Percentiles rank a stretch among this genome's conserved stretches.
Evolutionary conservation across 2,888 invertebrate genomes (phyloP).

Genomic region (Trisateles emortualis): DNA sequence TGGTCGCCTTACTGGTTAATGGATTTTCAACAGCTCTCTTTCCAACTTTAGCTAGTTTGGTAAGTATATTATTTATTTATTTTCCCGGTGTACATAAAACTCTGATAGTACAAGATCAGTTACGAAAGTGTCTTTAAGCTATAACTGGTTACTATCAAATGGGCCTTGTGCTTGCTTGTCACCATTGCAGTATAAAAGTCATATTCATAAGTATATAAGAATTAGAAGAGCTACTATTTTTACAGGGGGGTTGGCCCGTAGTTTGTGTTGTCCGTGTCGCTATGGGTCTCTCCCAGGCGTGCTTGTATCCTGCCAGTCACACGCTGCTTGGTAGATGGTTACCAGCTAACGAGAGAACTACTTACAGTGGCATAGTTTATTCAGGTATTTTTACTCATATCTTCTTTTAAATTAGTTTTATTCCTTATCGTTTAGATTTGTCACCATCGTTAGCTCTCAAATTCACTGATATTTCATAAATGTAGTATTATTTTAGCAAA

Average conservation of each 20-base stretch:
- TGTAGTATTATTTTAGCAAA: too few relatives aligned
- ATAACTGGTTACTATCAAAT: neutral
- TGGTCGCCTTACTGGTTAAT: slow-evolving; percentile 84
- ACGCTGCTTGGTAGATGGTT: slow-evolving; percentile 89
- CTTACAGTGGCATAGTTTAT: slow-evolving; percentile 75
- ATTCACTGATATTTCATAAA: too few relatives aligned
- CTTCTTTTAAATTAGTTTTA: neutral
- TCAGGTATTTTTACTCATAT: slow-evolving; percentile 74
- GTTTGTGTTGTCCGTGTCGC: slow-evolving; percentile 88
- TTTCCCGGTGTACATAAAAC: too few relatives aligned
- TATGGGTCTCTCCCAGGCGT: slow-evolving; percentile 90
- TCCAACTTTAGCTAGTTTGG: slow-evolving; percentile 86
- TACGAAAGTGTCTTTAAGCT: too few relatives aligned
- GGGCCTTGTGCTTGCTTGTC: too few relatives aligned
- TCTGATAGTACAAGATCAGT: too few relatives aligned
- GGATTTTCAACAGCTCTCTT: slow-evolving; percentile 86
- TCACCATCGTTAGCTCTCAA: too few relatives aligned
- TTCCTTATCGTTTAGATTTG: too few relatives aligned
- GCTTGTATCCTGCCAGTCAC: slow-evolving; percentile 88
- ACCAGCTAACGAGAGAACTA: slow-evolving; percentile 88
- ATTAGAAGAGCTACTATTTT: too few relatives aligned
- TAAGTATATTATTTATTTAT: too few relatives aligned
- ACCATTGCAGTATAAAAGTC: too few relatives aligned
- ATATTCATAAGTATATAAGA: too few relatives aligned
- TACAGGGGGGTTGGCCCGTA: slow-evolving; percentile 83